Evolutionary conservation across 2,797 vertebrate genomes (phyloP).

Genomic region (Pygocentrus nattereri): DNA sequence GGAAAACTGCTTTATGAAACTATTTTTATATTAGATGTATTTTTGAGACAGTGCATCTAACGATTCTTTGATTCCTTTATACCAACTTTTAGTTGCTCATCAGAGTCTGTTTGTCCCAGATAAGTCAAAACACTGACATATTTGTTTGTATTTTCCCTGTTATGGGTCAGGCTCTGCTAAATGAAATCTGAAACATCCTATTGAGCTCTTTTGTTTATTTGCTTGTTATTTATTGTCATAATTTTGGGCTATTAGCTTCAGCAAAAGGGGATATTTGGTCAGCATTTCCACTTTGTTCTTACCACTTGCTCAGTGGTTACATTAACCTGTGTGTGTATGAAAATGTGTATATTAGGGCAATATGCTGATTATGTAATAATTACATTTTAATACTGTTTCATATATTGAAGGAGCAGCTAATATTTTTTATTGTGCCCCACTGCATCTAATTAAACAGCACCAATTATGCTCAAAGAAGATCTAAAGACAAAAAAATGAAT

Average conservation of each 20-base stretch:
- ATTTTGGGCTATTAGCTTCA: conserved; percentile 15
- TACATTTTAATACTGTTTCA: no score
- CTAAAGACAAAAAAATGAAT: no score
- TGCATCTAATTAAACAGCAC: no score
- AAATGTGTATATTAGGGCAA: background rate
- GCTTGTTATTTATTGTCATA: conserved; percentile 43
- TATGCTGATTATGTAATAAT: no score
- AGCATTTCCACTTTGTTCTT: background rate
- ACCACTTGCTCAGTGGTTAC: no score
- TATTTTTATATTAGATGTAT: conserved; percentile 13
- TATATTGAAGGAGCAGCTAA: no score
- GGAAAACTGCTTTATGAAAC: background rate
- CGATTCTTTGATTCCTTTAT: conserved; percentile 26
- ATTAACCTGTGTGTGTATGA: no score
- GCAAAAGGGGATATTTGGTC: background rate
- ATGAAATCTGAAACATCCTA: conserved; percentile 39
- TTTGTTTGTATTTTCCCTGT: conserved; percentile 34
- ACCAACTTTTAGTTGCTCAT: conserved; percentile 52
- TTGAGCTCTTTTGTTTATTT: conserved; percentile 13
- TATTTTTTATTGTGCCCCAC: no score
- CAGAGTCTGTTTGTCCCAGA: conserved; percentile 65
- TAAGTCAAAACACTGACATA: conserved; percentile 65
- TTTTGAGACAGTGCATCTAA: conserved; percentile 17
- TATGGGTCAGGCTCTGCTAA: conserved; percentile 32
- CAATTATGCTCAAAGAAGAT: no score